phyloP scores from a whole-genome alignment of 2,888 invertebrate species.

The Drosophila pullipes region DNA sequence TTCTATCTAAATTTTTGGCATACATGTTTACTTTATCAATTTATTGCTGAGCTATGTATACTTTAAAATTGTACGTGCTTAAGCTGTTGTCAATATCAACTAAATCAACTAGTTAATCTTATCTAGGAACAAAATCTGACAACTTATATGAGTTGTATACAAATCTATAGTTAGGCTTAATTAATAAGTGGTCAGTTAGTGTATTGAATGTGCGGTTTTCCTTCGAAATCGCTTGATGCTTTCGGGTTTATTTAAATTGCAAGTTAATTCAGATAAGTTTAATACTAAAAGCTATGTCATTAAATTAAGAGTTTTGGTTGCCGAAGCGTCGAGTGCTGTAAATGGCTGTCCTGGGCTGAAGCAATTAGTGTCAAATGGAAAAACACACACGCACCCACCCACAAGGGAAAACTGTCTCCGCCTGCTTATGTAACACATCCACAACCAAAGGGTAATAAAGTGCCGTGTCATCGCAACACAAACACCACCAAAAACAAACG shows the following conservation, averaged over 20 bases:
- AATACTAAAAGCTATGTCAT: slow-evolving; percentile 24
- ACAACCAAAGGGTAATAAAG: slow-evolving; percentile 36
- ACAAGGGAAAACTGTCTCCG: slow-evolving; percentile 3
- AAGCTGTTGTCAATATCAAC: background rate
- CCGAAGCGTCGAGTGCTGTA: slow-evolving; percentile 6
- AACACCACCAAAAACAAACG: slow-evolving; percentile 9
- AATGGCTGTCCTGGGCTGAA: slow-evolving; percentile 4
- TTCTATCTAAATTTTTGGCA: background rate
- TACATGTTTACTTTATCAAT: background rate
- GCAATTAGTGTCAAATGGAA: slow-evolving; percentile 42
- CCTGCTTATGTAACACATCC: slow-evolving; percentile 10
- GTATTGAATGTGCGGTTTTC: background rate
- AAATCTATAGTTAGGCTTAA: background rate
- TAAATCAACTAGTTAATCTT: background rate
- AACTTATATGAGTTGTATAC: background rate
- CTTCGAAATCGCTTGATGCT: background rate
- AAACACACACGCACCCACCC: background rate
- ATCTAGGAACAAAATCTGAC: background rate
- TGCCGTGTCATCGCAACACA: slow-evolving; percentile 26
- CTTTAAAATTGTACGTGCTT: background rate
- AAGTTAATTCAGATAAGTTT: slow-evolving; percentile 14
- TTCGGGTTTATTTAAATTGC: background rate
- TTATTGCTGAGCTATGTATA: background rate
- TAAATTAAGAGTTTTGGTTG: slow-evolving; percentile 25
- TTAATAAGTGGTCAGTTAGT: background rate